phyloP scores from a whole-genome alignment of 2,113 vertebrate species.

The Coracopsis vasa region DNA sequence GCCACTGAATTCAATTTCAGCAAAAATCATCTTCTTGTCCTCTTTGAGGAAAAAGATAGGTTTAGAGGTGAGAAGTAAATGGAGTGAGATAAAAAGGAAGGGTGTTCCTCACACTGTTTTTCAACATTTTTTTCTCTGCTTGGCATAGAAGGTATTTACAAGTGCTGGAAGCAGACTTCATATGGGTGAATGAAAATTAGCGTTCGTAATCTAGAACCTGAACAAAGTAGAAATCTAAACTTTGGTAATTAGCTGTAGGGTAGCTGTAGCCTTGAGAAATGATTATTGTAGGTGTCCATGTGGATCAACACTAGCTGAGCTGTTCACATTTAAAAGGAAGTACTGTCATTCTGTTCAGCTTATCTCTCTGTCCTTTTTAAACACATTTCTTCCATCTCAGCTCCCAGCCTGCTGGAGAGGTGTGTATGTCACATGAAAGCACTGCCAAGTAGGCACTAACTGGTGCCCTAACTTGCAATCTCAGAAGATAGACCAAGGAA shows the following conservation, averaged over 20 bases:
- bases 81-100: neutral
- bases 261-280: neutral
- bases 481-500: neutral
- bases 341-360: neutral
- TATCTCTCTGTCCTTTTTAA: neutral
- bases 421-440: neutral
- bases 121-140: neutral
- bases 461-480: neutral
- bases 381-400: neutral
- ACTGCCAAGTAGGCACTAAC: neutral
- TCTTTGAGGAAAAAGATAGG: neutral
- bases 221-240: neutral
- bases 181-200: neutral
- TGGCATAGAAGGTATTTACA: neutral
- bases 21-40: slow-evolving; percentile 19
- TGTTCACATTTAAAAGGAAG: neutral
- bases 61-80: slow-evolving; percentile 9
- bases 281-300: neutral
- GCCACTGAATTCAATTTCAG: slow-evolving; percentile 14
- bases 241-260: neutral
- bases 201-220: neutral
- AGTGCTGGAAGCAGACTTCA: neutral
- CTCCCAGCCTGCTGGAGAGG: neutral
- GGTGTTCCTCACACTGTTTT: neutral
- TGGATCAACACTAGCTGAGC: neutral